Evolutionary conservation across 1,140 invertebrate species (phyloP).

Genomic region (Drosophila malerkotliana): DNA sequence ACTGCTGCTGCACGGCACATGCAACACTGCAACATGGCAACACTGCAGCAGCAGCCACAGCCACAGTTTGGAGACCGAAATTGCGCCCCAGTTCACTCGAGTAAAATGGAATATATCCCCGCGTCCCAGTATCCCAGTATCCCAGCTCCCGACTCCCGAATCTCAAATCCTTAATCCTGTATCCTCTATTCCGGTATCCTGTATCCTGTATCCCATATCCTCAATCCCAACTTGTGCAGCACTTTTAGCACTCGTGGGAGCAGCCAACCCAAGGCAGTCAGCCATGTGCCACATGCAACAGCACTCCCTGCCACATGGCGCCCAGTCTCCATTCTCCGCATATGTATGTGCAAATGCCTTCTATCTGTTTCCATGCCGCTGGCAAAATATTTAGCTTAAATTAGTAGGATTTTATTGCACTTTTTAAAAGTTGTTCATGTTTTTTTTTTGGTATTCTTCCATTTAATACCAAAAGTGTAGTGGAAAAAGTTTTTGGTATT

Average conservation of each 20-base stretch:
- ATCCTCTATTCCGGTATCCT: background rate
- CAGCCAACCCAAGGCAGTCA: conserved; percentile 36
- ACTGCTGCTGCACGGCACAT: background rate
- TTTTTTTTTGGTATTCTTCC: too few species aligned
- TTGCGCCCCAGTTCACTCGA: conserved; percentile 66
- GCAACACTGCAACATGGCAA: conserved; percentile 16
- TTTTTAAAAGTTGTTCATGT: too few species aligned
- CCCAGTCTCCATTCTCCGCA: background rate
- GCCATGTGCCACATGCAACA: conserved; percentile 35
- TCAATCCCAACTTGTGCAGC: background rate
- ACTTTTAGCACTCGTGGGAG: conserved; percentile 39
- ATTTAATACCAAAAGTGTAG: too few species aligned
- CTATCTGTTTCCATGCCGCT: background rate
- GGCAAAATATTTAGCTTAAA: background rate
- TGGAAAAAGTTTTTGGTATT: too few species aligned
- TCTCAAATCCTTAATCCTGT: background rate
- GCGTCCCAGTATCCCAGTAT: background rate
- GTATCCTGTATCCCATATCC: background rate
- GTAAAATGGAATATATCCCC: conserved; percentile 27
- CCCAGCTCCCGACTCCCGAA: background rate
- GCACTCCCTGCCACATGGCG: background rate
- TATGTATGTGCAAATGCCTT: background rate
- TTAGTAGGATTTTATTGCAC: background rate
- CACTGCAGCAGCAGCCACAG: conserved; percentile 9
- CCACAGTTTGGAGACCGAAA: conserved; percentile 11